Conservation (phyloP, 2,113 vertebrate species). For the Dinomys branickii region DNA sequence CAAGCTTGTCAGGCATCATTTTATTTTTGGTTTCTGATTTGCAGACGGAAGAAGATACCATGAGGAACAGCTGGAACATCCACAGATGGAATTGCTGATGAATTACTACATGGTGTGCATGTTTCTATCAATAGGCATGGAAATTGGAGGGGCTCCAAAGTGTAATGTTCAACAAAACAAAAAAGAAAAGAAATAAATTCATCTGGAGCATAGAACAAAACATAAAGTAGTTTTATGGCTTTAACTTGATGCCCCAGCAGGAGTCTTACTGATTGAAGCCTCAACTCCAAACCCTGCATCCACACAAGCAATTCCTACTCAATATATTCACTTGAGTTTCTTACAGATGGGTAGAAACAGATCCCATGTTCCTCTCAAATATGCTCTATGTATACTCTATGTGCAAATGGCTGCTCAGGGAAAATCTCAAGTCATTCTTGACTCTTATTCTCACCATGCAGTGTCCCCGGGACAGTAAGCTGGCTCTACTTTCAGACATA, state of each 20-base stretch:
- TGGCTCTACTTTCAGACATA: not conserved
- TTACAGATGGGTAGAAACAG: not conserved
- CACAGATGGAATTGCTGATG: constrained; percentile 49
- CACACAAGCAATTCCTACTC: too few species aligned
- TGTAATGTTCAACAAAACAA: not conserved
- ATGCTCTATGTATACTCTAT: not conserved
- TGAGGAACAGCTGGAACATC: constrained; percentile 50
- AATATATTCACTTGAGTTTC: not conserved
- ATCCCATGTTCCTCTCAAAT: not conserved
- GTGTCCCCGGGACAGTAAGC: not conserved
- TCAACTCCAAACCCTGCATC: not conserved
- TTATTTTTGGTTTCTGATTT: constrained; percentile 53
- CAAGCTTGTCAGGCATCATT: constrained; percentile 28
- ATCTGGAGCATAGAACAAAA: not conserved
- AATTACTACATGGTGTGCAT: constrained; percentile 17
- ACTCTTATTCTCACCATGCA: not conserved
- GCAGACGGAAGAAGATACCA: not conserved
- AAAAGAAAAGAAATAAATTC: not conserved
- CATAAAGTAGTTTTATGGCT: not conserved
- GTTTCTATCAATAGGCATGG: constrained; percentile 24
- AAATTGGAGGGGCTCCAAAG: constrained; percentile 34
- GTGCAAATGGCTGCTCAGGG: not conserved
- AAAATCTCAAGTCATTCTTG: not conserved
- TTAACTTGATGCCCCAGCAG: not conserved
- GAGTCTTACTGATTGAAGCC: not conserved